These are phyloP conservation scores for Atta colombica DNA, from an alignment of 1,140 invertebrate species.

Conservation along the genomic window DNA sequence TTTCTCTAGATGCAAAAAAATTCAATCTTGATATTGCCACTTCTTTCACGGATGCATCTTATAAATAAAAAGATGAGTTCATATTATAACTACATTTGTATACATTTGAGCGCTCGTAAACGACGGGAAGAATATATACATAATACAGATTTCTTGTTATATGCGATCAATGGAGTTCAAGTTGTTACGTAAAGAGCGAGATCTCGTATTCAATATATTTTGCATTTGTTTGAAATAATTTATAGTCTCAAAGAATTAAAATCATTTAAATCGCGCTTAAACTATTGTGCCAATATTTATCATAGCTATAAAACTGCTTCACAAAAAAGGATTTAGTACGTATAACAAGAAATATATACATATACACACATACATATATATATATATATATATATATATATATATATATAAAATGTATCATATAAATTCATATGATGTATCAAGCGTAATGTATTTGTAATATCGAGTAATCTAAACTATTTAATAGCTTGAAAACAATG, in stretches of 20 bases:
- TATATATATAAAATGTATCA: background rate
- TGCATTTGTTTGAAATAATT: background rate
- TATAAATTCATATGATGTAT: background rate
- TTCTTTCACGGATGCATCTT: background rate
- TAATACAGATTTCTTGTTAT: constrained; percentile 26
- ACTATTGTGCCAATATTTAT: background rate
- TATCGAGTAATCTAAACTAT: constrained; percentile 21
- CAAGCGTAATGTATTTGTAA: constrained; percentile 38
- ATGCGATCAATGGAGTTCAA: background rate
- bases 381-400: background rate
- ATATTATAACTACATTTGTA: constrained; percentile 1
- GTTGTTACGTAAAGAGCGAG: constrained; percentile 7
- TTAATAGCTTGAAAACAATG: constrained; percentile 9
- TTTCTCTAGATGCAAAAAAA: background rate
- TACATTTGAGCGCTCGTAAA: constrained; percentile 28
- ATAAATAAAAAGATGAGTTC: constrained; percentile 12
- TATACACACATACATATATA: no score
- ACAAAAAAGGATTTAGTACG: no score
- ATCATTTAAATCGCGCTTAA: background rate
- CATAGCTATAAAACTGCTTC: no score
- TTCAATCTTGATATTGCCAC: background rate
- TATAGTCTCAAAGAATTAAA: background rate
- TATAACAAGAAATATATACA: no score
- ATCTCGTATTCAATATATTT: background rate
- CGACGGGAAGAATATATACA: constrained; percentile 2